Percentiles rank a stretch among this genome's conserved stretches.
phyloP scores from a whole-genome alignment of 2,113 vertebrate species.

The Hylia prasina region DNA sequence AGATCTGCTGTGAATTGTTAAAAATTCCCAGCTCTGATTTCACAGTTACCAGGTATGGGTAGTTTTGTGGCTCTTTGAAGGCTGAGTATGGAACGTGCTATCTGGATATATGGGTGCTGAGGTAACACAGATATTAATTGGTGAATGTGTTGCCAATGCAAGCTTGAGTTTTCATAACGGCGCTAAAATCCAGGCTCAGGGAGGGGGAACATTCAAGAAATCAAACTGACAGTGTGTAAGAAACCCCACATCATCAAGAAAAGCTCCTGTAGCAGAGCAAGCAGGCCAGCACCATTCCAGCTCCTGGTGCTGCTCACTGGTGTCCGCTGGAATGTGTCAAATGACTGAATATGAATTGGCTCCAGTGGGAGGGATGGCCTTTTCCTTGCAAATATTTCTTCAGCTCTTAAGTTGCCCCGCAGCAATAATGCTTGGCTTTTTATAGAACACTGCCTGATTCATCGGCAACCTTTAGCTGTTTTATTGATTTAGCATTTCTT shows the following conservation, averaged over 20 bases:
- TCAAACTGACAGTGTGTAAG: neutral
- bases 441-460: constrained; percentile 57
- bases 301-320: neutral
- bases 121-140: neutral
- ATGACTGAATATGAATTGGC: neutral
- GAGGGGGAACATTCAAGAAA: neutral
- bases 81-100: neutral
- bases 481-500: constrained; percentile 74
- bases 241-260: neutral
- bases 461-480: constrained; percentile 61
- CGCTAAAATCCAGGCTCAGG: neutral
- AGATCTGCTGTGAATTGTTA: neutral
- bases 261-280: neutral
- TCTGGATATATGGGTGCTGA: neutral
- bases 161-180: neutral
- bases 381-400: constrained; percentile 63
- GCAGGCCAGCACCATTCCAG: rapidly evolving
- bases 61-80: neutral
- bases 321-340: neutral
- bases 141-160: neutral
- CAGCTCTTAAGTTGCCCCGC: constrained; percentile 28
- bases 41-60: neutral
- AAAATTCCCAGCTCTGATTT: neutral
- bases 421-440: constrained; percentile 45
- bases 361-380: neutral